A percentile compares a stretch with the other conserved stretches of the same genome.
phyloP scores from a whole-genome alignment of 2,797 vertebrate species.

The Gallinago solitaria region DNA sequence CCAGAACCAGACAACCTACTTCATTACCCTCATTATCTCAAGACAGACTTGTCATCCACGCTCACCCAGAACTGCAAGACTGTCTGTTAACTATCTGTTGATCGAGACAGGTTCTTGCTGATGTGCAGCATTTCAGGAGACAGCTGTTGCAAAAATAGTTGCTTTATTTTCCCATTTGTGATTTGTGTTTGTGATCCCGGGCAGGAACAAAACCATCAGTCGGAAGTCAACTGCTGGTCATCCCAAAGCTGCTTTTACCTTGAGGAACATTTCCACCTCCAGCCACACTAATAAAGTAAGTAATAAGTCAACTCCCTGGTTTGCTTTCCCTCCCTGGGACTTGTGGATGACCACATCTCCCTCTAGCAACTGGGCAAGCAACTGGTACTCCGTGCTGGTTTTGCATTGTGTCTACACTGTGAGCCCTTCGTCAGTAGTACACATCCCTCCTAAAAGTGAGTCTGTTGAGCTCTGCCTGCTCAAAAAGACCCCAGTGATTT shows the following conservation, averaged over 20 bases:
- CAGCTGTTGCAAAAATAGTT: not conserved
- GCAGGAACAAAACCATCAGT: constrained; percentile 59
- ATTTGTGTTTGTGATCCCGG: not conserved
- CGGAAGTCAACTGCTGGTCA: constrained; percentile 78
- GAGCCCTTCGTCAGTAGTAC: not conserved
- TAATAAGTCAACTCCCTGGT: not conserved
- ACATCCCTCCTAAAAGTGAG: not conserved
- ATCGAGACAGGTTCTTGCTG: not conserved
- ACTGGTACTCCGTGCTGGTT: not conserved
- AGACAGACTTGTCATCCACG: not conserved
- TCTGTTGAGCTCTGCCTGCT: not conserved
- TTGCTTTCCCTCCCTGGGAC: not conserved
- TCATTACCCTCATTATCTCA: not conserved
- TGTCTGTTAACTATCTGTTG: not conserved
- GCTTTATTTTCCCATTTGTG: not conserved
- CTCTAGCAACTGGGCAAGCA: not conserved
- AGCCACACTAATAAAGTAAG: constrained; percentile 77
- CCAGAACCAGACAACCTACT: not conserved
- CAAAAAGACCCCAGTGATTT: fast-evolving
- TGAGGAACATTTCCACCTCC: constrained; percentile 82
- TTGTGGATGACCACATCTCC: not conserved
- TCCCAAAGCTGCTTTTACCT: constrained; percentile 83
- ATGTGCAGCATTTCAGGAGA: fast-evolving
- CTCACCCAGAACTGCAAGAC: not conserved
- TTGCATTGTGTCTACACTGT: not conserved